Conservation (phyloP, 1,140 invertebrate genomes). For the Cydia fagiglandana region DNA sequence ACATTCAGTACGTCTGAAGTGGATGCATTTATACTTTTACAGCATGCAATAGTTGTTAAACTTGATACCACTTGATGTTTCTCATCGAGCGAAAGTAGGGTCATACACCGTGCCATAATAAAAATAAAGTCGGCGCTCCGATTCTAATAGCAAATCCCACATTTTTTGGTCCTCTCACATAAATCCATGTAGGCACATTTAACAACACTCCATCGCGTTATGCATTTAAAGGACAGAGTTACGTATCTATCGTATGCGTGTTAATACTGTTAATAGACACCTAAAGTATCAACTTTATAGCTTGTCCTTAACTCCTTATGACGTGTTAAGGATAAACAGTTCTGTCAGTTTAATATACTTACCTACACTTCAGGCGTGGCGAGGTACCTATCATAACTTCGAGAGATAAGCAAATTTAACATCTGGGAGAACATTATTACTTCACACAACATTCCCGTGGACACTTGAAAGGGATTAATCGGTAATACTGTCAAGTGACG, state of each 20-base stretch:
- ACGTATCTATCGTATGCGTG: too few species aligned
- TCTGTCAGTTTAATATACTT: neutral
- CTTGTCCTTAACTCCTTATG: too few species aligned
- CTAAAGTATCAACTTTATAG: too few species aligned
- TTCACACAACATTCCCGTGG: neutral
- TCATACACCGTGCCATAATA: neutral
- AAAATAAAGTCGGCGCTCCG: neutral
- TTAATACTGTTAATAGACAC: too few species aligned
- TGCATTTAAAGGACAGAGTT: too few species aligned
- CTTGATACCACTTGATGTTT: neutral
- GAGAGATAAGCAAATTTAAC: neutral
- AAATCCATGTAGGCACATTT: too few species aligned
- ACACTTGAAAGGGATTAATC: neutral
- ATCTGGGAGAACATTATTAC: constrained; percentile 8
- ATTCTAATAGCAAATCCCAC: neutral
- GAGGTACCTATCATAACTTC: neutral
- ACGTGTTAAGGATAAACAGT: too few species aligned
- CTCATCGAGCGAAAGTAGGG: neutral
- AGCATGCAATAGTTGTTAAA: constrained; percentile 6
- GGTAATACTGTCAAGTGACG: neutral
- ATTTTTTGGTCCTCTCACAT: neutral
- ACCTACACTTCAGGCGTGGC: neutral
- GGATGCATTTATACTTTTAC: constrained; percentile 13
- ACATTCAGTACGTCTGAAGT: neutral
- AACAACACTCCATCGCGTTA: too few species aligned